Evolutionary conservation across 2,797 vertebrate species (phyloP).

Genomic region (Schizothorax lantsangensis): DNA sequence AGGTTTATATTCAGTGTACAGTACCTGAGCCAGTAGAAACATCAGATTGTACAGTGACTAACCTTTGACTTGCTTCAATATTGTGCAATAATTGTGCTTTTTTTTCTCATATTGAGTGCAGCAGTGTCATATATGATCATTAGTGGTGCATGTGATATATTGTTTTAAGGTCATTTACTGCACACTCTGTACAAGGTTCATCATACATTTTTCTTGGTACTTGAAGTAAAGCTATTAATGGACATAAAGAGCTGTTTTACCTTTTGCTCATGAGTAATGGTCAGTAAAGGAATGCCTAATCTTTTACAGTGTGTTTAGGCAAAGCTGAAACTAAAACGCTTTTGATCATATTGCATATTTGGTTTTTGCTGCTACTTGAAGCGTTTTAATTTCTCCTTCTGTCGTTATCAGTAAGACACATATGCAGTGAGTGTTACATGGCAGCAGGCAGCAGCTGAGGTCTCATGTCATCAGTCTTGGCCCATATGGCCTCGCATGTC

Average conservation of each 20-base stretch:
- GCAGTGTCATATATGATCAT: conserved; percentile 20
- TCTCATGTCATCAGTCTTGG: conserved; percentile 55
- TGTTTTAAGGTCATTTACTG: conserved; percentile 12
- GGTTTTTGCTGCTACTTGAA: conserved; percentile 10
- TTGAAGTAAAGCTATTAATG: conserved; percentile 31
- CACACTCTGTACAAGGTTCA: conserved; percentile 7
- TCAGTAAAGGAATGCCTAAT: conserved; percentile 23
- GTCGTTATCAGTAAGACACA: not conserved
- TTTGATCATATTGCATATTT: conserved; percentile 2
- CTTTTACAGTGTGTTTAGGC: conserved; percentile 6
- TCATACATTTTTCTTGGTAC: not conserved
- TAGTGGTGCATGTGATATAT: not conserved
- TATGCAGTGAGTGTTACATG: conserved; percentile 30
- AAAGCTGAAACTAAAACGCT: not conserved
- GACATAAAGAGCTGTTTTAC: conserved; percentile 8
- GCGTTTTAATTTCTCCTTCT: not conserved
- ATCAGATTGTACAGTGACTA: conserved; percentile 4
- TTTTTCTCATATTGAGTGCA: conserved; percentile 27
- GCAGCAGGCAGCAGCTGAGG: conserved; percentile 38
- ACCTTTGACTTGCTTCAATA: conserved; percentile 56
- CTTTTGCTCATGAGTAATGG: conserved; percentile 16
- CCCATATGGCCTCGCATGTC: conserved; percentile 61
- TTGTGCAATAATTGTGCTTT: conserved; percentile 49
- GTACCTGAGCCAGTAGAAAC: conserved; percentile 11
- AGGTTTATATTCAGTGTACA: not conserved